Conservation (phyloP, 1,140 invertebrate species). For the Diabrotica undecimpunctata region DNA sequence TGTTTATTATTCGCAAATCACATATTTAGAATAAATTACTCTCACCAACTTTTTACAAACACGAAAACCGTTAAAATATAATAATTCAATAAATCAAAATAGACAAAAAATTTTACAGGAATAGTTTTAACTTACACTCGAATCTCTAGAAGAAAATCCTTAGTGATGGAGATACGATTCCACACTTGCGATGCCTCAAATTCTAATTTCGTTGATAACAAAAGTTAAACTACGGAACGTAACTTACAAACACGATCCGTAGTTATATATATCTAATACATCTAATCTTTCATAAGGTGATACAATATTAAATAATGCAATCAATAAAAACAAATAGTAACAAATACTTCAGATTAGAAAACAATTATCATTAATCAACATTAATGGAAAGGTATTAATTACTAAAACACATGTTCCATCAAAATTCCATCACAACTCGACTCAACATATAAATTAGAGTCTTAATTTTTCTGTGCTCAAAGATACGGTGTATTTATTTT, state of each 20-base stretch:
- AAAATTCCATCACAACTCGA: too few species aligned
- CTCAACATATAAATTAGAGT: too few species aligned
- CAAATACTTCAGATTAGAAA: neutral
- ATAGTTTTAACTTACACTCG: slow-evolving; percentile 35
- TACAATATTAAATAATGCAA: slow-evolving; percentile 22
- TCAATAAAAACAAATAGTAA: slow-evolving; percentile 25
- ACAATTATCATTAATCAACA: too few species aligned
- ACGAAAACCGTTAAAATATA: neutral
- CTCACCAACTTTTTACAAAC: neutral
- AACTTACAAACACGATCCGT: slow-evolving; percentile 47
- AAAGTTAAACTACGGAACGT: slow-evolving; percentile 39
- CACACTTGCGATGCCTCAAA: slow-evolving; percentile 28
- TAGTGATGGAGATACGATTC: slow-evolving; percentile 27
- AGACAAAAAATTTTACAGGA: slow-evolving; percentile 28
- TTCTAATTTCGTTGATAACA: slow-evolving; percentile 30
- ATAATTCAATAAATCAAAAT: neutral
- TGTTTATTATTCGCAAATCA: too few species aligned
- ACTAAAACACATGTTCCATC: neutral
- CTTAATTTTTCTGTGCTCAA: too few species aligned
- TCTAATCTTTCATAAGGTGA: slow-evolving; percentile 26
- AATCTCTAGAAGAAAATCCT: slow-evolving; percentile 23
- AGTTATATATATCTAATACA: slow-evolving; percentile 20
- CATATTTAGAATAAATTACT: neutral
- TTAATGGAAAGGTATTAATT: neutral
- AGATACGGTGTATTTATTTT: too few species aligned